A percentile compares a stretch with the other conserved stretches of the same genome.
These are phyloP conservation scores for Catamblyrhynchus diadema DNA, from an alignment of 2,797 vertebrate genomes.

Conservation along the genomic window DNA sequence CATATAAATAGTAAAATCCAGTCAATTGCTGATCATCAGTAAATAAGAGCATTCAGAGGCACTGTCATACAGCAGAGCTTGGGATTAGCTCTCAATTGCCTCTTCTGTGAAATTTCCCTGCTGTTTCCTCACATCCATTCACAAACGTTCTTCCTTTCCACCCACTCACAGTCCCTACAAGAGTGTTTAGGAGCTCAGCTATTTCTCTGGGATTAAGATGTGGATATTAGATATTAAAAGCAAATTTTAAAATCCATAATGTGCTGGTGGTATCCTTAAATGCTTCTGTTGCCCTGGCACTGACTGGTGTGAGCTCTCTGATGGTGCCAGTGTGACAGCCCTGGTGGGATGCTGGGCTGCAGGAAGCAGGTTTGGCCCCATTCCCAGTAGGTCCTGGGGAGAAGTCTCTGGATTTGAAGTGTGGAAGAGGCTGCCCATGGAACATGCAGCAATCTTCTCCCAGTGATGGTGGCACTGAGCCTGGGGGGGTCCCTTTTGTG, in stretches of 20 bases:
- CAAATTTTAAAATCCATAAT: neutral
- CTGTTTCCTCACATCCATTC: neutral
- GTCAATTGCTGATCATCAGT: neutral
- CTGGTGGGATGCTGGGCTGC: neutral
- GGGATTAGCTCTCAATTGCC: neutral
- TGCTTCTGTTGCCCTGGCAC: neutral
- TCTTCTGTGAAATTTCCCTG: neutral
- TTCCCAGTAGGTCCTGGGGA: neutral
- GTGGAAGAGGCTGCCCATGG: neutral
- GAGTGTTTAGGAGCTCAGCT: neutral
- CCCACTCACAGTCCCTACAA: neutral
- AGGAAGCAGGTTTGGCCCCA: neutral
- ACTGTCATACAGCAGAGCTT: neutral
- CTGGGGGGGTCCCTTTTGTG: rapidly evolving
- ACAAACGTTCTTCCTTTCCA: neutral
- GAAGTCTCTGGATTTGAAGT: neutral
- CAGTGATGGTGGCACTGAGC: neutral
- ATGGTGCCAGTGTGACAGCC: neutral
- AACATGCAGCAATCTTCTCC: neutral
- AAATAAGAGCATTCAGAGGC: neutral
- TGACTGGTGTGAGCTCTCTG: neutral
- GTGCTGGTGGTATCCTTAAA: rapidly evolving
- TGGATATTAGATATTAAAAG: neutral
- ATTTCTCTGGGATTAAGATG: neutral
- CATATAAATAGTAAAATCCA: neutral